These are phyloP conservation scores for Ictidomys tridecemlineatus DNA, from an alignment of 2,113 vertebrate genomes.

Conservation along the genomic window DNA sequence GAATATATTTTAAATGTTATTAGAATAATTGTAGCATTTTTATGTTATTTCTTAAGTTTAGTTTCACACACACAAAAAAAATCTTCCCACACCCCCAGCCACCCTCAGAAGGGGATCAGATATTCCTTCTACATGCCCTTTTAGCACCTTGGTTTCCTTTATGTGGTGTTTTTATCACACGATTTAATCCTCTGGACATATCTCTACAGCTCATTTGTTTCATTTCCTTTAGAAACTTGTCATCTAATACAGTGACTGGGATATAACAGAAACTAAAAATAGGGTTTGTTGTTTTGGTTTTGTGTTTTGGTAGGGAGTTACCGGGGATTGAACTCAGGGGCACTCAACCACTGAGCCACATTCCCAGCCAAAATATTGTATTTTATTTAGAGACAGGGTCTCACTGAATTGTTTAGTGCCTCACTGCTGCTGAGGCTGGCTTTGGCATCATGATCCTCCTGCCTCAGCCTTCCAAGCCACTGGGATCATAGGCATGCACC, in stretches of 20 bases:
- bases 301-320: too few relatives aligned
- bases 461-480: too few relatives aligned
- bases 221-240: not conserved
- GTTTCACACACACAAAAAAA: not conserved
- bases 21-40: not conserved
- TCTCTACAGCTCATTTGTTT: not conserved
- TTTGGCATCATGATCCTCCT: too few relatives aligned
- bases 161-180: not conserved
- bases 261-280: not conserved
- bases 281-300: too few relatives aligned
- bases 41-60: not conserved
- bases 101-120: not conserved
- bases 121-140: not conserved
- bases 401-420: too few relatives aligned
- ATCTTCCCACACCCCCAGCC: not conserved
- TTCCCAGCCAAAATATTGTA: too few relatives aligned
- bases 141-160: not conserved
- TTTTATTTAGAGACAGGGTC: too few relatives aligned
- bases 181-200: not conserved
- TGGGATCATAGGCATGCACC: too few relatives aligned
- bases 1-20: constrained; percentile 31
- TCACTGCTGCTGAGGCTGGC: too few relatives aligned
- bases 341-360: too few relatives aligned
- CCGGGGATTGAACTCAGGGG: too few relatives aligned
- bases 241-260: not conserved